Percentiles rank a stretch among this genome's conserved stretches.
These are phyloP conservation scores for Empis stercorea DNA, from an alignment of 2,888 invertebrate species.

Conservation along the genomic window DNA sequence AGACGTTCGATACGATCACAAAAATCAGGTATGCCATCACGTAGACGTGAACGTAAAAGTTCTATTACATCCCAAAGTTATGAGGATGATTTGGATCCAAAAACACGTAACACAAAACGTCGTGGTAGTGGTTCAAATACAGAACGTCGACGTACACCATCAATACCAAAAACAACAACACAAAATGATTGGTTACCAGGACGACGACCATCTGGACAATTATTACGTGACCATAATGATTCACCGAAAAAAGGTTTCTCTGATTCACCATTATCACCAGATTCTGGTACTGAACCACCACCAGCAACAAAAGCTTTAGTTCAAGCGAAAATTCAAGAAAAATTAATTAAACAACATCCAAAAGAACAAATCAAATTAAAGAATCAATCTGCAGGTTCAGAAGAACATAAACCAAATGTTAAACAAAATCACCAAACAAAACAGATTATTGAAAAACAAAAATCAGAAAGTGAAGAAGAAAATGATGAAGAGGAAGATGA, in stretches of 20 bases:
- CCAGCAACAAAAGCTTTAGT: slow-evolving; percentile 31
- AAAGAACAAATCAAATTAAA: slow-evolving; percentile 13
- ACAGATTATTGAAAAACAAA: slow-evolving; percentile 11
- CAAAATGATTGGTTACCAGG: slow-evolving; percentile 28
- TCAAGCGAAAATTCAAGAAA: slow-evolving; percentile 35
- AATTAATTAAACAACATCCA: slow-evolving; percentile 17
- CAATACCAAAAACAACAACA: slow-evolving; percentile 26
- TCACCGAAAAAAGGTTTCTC: slow-evolving; percentile 24
- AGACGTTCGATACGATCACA: slow-evolving; percentile 31
- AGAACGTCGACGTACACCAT: slow-evolving; percentile 8
- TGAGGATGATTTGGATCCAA: slow-evolving; percentile 16
- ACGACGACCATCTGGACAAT: slow-evolving; percentile 16
- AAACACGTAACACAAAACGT: neutral
- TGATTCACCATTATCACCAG: slow-evolving; percentile 24
- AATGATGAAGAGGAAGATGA: slow-evolving; percentile 1
- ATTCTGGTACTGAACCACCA: slow-evolving; percentile 29
- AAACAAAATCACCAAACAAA: slow-evolving; percentile 19
- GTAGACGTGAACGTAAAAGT: slow-evolving; percentile 22
- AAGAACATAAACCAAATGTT: slow-evolving; percentile 12
- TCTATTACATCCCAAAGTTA: slow-evolving; percentile 30
- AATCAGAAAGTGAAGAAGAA: neutral
- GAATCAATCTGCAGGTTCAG: slow-evolving; percentile 12
- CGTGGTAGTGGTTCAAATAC: neutral
- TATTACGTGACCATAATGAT: slow-evolving; percentile 10
- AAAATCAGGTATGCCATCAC: slow-evolving; percentile 26